Percentiles rank a stretch among this genome's conserved stretches.
Evolutionary conservation across 2,797 vertebrate species (phyloP).

Genomic region (Diceros bicornis): DNA sequence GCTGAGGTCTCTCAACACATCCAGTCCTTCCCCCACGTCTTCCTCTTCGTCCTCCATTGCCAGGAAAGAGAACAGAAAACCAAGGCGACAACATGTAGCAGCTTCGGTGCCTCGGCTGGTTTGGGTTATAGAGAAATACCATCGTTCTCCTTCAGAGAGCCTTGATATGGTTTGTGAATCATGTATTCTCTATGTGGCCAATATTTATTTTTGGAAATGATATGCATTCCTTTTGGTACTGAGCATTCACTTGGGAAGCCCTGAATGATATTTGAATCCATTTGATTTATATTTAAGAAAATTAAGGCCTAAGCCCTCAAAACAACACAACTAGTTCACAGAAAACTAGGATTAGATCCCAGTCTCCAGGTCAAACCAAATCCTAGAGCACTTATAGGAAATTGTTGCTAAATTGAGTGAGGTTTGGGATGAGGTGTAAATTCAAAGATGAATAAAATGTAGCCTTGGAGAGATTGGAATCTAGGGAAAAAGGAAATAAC

Average conservation of each 20-base stretch:
- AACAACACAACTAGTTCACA: not conserved
- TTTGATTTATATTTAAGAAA: slow-evolving; percentile 18
- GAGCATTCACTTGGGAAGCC: slow-evolving; percentile 3
- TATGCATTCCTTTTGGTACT: slow-evolving; percentile 19
- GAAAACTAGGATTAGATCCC: not conserved
- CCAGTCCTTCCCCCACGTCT: not conserved
- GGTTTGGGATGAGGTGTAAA: not conserved
- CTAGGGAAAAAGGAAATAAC: not conserved
- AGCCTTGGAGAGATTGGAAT: not conserved
- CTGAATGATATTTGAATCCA: slow-evolving; percentile 30
- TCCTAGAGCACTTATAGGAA: not conserved
- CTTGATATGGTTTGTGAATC: slow-evolving; percentile 43
- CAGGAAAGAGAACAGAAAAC: not conserved
- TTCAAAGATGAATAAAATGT: slow-evolving; percentile 12
- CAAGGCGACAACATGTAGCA: not conserved
- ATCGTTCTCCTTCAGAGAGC: not conserved
- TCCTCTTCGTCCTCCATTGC: not conserved
- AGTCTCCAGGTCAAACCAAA: not conserved
- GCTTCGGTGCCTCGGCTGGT: not conserved
- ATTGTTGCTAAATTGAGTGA: not conserved
- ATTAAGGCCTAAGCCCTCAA: not conserved
- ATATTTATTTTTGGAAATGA: not conserved
- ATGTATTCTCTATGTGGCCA: not conserved
- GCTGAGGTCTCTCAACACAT: not conserved
- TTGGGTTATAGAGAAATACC: slow-evolving; percentile 6